These are phyloP conservation scores for Drosophila borealis DNA, from an alignment of 2,888 invertebrate species.

Conservation along the genomic window DNA sequence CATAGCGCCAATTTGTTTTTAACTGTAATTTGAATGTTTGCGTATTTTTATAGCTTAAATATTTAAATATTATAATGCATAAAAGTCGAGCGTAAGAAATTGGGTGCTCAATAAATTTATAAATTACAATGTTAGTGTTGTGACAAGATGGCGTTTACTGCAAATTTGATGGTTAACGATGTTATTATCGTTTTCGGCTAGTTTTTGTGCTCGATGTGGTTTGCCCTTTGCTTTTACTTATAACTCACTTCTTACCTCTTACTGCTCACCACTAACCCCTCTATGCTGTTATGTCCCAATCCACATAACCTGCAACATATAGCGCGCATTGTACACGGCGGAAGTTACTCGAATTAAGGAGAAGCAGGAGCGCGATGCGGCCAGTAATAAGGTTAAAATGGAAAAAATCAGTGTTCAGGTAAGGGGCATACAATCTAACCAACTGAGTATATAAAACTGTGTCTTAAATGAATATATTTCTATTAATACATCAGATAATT, in stretches of 20 bases:
- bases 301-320: slow-evolving; percentile 39
- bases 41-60: neutral
- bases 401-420: slow-evolving; percentile 78
- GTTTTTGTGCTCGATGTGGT: slow-evolving; percentile 15
- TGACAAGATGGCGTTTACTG: neutral
- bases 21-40: neutral
- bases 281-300: slow-evolving; percentile 23
- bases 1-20: neutral
- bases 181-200: slow-evolving; percentile 4
- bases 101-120: neutral
- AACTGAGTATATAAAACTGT: neutral
- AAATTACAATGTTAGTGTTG: neutral
- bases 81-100: neutral
- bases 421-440: slow-evolving; percentile 9
- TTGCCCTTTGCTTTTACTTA: slow-evolving; percentile 2
- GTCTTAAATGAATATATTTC: too few species aligned
- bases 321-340: slow-evolving; percentile 84
- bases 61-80: neutral
- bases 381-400: slow-evolving; percentile 65
- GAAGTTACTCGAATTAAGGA: slow-evolving; percentile 83
- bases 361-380: slow-evolving; percentile 82
- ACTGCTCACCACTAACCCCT: slow-evolving; percentile 25
- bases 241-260: slow-evolving; percentile 3
- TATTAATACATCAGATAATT: too few species aligned
- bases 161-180: neutral